Conservation (phyloP, 92 coral and sea anemone genomes). For the Epizoanthus rinbou region DNA sequence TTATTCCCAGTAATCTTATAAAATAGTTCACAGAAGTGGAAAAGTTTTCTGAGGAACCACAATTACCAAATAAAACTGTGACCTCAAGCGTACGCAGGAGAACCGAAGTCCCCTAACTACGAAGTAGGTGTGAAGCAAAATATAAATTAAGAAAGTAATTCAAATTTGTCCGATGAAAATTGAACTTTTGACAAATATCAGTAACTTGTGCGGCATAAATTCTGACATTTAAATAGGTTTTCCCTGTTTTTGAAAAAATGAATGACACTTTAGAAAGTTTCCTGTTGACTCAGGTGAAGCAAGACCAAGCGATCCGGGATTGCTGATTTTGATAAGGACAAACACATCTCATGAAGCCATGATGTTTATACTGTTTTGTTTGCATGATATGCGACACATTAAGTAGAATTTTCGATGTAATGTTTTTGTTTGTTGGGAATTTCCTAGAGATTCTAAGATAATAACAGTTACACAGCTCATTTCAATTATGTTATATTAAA, state of each 20-base stretch:
- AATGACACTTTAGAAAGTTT: constrained; percentile 12
- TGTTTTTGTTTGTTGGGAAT: not conserved
- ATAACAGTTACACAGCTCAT: not conserved
- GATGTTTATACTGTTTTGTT: not conserved
- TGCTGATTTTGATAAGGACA: not conserved
- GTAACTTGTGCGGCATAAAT: not conserved
- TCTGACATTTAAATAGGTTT: no score
- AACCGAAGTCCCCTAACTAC: no score
- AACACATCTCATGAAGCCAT: no score
- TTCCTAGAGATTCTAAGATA: not conserved
- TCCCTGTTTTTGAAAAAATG: not conserved
- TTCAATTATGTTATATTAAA: not conserved
- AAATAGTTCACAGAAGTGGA: no score
- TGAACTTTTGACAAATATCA: not conserved
- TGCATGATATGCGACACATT: not conserved
- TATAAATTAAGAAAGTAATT: not conserved
- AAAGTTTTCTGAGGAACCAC: no score
- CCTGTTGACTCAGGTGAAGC: constrained; percentile 9
- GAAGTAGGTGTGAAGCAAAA: not conserved
- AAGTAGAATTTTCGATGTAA: not conserved
- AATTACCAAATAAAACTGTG: no score
- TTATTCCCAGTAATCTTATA: no score
- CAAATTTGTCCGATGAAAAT: not conserved
- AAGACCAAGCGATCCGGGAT: not conserved
- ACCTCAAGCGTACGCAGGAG: no score